These are phyloP conservation scores for Aeoliscus strigatus DNA, from an alignment of 2,797 vertebrate species.

Conservation along the genomic window DNA sequence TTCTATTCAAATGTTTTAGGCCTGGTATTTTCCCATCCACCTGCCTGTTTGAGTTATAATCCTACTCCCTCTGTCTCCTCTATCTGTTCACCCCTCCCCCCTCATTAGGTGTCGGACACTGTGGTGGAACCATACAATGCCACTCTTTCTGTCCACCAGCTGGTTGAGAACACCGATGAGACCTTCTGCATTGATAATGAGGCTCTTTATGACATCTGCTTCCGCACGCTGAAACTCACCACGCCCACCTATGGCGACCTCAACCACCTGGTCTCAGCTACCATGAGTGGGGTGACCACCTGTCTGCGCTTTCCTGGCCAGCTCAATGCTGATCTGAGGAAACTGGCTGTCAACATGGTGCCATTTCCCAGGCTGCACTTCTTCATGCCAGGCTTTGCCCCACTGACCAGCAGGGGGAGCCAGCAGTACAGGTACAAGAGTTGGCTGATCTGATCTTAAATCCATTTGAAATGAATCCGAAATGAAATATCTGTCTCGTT, in stretches of 20 bases:
- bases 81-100: background rate
- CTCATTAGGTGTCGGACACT: slow-evolving; percentile 81
- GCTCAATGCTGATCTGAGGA: slow-evolving; percentile 85
- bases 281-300: slow-evolving; percentile 90
- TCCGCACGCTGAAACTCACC: slow-evolving; percentile 87
- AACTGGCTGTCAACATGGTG: slow-evolving; percentile 90
- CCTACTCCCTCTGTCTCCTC: slow-evolving; percentile 1
- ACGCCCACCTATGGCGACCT: slow-evolving; percentile 80
- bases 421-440: slow-evolving; percentile 74
- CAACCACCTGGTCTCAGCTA: slow-evolving; percentile 87
- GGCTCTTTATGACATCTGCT: slow-evolving; percentile 92
- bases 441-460: too few relatives aligned
- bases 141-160: slow-evolving; percentile 87
- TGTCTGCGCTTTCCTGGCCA: slow-evolving; percentile 88
- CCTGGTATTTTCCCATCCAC: fast-evolving
- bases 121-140: slow-evolving; percentile 94
- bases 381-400: slow-evolving; percentile 85
- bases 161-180: slow-evolving; percentile 93
- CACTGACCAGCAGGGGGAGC: slow-evolving; percentile 79
- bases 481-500: background rate
- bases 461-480: too few relatives aligned
- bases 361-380: slow-evolving; percentile 88
- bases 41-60: background rate
- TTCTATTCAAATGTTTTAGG: background rate
- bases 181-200: slow-evolving; percentile 96